Percentiles rank a stretch among this genome's conserved stretches.
Evolutionary conservation across 2,797 vertebrate species (phyloP).

Genomic region (Salmo trutta): DNA sequence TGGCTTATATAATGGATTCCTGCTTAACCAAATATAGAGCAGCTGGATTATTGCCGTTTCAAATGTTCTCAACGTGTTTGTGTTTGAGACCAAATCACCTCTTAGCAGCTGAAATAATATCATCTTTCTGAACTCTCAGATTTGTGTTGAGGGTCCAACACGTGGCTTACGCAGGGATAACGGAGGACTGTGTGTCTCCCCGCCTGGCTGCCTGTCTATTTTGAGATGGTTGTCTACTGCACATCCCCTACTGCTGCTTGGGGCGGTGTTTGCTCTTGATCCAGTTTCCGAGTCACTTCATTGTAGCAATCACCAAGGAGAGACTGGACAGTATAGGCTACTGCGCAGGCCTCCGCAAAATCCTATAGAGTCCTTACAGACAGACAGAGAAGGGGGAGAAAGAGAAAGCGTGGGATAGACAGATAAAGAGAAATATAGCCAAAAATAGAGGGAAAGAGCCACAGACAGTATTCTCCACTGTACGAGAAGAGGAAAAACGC

Average conservation of each 20-base stretch:
- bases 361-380: conserved; percentile 4
- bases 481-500: not conserved
- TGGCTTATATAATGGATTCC: not conserved
- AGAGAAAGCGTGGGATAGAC: not conserved
- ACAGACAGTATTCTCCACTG: not conserved
- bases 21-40: conserved; percentile 6
- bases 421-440: not conserved
- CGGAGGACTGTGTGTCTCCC: not conserved
- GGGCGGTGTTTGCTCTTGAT: conserved; percentile 32
- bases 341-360: conserved; percentile 10
- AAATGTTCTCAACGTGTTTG: not conserved
- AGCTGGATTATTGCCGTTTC: not conserved
- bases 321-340: conserved; percentile 18
- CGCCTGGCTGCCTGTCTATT: conserved; percentile 33
- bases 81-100: conserved; percentile 2
- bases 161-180: not conserved
- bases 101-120: not conserved
- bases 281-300: conserved; percentile 19
- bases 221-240: conserved; percentile 25
- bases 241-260: conserved; percentile 18
- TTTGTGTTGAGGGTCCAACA: not conserved
- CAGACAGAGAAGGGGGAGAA: conserved; percentile 1
- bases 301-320: conserved; percentile 9
- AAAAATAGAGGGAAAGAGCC: not conserved
- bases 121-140: not conserved